phyloP scores from a whole-genome alignment of 2,797 vertebrate species.

The Gymnothorax reevesii region DNA sequence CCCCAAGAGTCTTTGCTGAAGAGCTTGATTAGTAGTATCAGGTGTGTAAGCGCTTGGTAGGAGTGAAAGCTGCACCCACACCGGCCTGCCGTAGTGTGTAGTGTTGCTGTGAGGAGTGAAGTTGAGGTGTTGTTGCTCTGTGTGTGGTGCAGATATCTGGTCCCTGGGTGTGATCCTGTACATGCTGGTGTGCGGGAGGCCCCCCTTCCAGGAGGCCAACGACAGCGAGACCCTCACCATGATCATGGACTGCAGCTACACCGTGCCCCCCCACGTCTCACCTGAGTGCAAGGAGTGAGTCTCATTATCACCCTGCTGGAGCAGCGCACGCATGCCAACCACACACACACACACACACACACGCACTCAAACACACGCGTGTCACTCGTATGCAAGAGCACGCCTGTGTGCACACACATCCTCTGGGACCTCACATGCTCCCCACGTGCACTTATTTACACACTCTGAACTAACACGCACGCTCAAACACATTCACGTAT shows the following conservation, averaged over 20 bases:
- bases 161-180: conserved; percentile 77
- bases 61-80: too few relatives aligned
- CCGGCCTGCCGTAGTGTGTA: too few relatives aligned
- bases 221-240: conserved; percentile 97
- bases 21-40: too few relatives aligned
- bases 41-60: too few relatives aligned
- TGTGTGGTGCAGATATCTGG: conserved; percentile 75
- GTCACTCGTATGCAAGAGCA: background rate
- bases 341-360: background rate
- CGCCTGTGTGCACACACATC: conserved; percentile 12
- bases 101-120: background rate
- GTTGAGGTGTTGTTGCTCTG: background rate
- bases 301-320: background rate
- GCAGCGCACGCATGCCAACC: background rate
- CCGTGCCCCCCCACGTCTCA: conserved; percentile 86
- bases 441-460: background rate
- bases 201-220: conserved; percentile 96
- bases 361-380: background rate
- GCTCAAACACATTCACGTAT: background rate
- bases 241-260: conserved; percentile 98
- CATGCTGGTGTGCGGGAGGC: conserved; percentile 83
- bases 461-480: background rate
- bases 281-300: conserved; percentile 92
- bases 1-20: too few relatives aligned
- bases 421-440: too few relatives aligned